Conservation (phyloP, 2,797 vertebrate species). For the Decapterus maruadsi region DNA sequence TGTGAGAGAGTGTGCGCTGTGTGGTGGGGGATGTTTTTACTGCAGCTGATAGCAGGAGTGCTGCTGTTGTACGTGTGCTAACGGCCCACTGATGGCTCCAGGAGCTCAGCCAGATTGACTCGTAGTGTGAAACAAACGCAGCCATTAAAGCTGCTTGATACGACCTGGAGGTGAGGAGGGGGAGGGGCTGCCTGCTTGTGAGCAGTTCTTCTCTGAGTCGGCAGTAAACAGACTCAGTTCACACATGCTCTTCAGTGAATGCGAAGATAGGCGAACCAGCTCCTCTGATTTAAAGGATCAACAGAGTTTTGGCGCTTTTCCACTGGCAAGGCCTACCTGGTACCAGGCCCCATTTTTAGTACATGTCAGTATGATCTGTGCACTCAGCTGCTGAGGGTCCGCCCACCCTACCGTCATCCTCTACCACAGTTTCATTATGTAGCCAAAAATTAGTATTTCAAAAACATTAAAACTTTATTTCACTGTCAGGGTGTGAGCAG, state of each 20-base stretch:
- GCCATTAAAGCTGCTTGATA: constrained; percentile 57
- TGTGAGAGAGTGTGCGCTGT: no score
- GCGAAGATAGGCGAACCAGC: neutral
- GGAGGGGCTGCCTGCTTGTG: neutral
- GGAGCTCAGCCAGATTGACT: constrained; percentile 47
- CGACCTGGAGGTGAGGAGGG: constrained; percentile 14
- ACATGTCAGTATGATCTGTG: no score
- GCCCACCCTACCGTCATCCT: no score
- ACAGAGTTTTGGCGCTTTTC: no score
- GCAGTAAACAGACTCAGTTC: constrained; percentile 22
- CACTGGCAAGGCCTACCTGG: no score
- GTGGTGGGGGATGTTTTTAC: constrained; percentile 29
- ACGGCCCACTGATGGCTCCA: constrained; percentile 49
- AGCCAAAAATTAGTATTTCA: no score
- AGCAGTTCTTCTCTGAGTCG: constrained; percentile 1
- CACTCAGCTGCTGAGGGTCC: no score
- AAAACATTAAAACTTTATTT: no score
- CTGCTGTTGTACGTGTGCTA: constrained; percentile 59
- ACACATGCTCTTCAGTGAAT: constrained; percentile 1
- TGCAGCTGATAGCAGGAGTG: constrained; percentile 42
- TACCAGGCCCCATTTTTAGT: no score
- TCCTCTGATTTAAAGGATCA: neutral
- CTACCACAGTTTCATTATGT: no score
- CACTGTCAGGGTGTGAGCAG: no score
- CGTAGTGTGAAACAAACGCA: constrained; percentile 54